Base-by-base conservation (phyloP, 2,888 invertebrate genomes). In the Epistrophe grossulariae region DNA sequence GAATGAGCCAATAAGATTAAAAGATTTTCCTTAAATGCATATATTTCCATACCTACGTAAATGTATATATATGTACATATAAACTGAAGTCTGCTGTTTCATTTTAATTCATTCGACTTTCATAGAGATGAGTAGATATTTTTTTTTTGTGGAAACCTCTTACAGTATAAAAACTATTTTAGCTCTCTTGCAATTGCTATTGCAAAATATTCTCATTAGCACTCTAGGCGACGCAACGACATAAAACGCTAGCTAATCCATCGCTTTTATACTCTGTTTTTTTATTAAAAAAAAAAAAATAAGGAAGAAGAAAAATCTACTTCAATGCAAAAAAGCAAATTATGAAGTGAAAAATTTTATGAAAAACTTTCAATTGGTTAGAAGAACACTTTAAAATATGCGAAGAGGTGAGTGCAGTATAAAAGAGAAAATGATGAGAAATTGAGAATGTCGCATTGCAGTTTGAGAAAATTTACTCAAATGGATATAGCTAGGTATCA, bases 1-100 rank as follows among this genome's bases (percentile, higher is more conserved):
- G 78, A 82, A 72, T 59, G 71, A 77, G 78, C 82, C 77, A 82
- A 82, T 82, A 77, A 82, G 82, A 50, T 72, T 78, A 82, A 66
- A 50, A 78, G 78, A 82, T 76, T 81, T 48, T 40, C 48, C n/a
- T 24, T 48, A 70, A 76, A 70, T 38, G 70, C 76, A 71, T 72
- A 71, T 72, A 66, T 72, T 77, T 72, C 64, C 81, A 24, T 24
- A 24, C 3, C 24, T 2, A 24, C 24, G 3, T 24, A n/a, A n/a
- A n/a, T n/a, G n/a, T n/a, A n/a, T n/a, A n/a, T n/a, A n/a, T n/a
- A n/a, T n/a, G n/a, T n/a, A n/a, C n/a, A n/a, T 24, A 24, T 50
- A 48, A 70, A 62, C 57, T 71, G 70, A 66, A 52, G 60, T 15
- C 52, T 50, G 35, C 28, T 55, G 11, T 45, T 55, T 55, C 19